Base-by-base conservation (phyloP, 2,113 vertebrate species). In the Macquaria ambigua region DNA sequence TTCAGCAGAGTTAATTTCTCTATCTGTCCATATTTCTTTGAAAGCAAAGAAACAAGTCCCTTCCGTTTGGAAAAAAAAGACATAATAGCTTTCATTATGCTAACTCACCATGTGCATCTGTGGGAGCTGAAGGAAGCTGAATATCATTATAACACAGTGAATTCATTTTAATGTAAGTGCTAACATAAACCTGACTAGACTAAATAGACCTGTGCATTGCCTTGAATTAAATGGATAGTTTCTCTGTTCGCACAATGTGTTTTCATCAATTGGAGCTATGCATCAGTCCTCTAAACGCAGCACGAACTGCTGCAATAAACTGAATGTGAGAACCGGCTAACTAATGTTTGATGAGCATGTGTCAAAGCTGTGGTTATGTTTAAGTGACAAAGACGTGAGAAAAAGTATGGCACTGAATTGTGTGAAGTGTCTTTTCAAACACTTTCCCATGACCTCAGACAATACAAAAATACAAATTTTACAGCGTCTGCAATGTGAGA, bases 121-220 rank as follows among this genome's bases (percentile, higher is more conserved):
- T 75, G 76, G 63, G 73, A 82, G 31, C 67, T 39, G 71, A 63
- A 74, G 64, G 73, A 85, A 79, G 43, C 77, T 64, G 64, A 90
- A 85, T 50, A 74, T 87, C 66, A 66, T 83, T 70, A 75, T 39
- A 75, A 75, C 74, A 63, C 79, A 74, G 63, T 77, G 55, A 61
- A 64, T 83, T 74, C 43, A 66, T 77, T 82, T 85, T 52, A 81
- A 83, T 80, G 14, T 87, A 88, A 90, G 90, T 88, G 90, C 82
- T 79, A 87, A 87, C 68, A 82, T 84, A 87, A 93, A 91, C 73
- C 76, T 85, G 50, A 79, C 69, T 28, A 31, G 43, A 76, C 75
- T 82, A 78, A 86, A 86, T 23, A 86, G 58, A 89, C 73, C 43
- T 14, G 71, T 76, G 63, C 78, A 55, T 69, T 43, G 39, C 72